A percentile compares a stretch with the other conserved stretches of the same genome.
Conservation (phyloP, 2,113 vertebrate species). For the Zosterops japonicus region DNA sequence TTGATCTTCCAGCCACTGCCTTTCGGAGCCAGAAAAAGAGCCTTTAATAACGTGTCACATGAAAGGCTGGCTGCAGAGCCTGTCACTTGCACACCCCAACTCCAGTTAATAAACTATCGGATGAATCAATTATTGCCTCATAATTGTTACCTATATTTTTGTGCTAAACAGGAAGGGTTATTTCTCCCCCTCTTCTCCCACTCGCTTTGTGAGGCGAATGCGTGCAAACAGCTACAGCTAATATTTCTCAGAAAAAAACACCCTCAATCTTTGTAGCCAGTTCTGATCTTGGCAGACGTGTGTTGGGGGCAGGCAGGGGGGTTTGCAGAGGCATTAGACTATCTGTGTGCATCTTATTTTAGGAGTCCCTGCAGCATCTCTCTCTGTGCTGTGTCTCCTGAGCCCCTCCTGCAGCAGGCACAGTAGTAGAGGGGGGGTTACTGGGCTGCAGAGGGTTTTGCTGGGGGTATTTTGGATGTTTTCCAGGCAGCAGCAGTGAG, state of each 20-base stretch:
- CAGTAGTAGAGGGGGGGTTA: not conserved
- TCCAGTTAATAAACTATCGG: slow-evolving; percentile 30
- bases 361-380: not conserved
- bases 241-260: not conserved
- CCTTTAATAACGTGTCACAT: slow-evolving; percentile 64
- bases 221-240: not conserved
- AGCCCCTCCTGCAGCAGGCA: not conserved
- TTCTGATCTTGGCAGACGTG: not conserved
- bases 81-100: slow-evolving; percentile 12
- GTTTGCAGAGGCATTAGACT: not conserved
- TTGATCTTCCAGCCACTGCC: slow-evolving; percentile 67
- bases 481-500: not conserved
- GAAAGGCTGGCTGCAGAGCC: slow-evolving; percentile 44
- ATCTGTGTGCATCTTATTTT: not conserved
- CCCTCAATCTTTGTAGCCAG: not conserved
- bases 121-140: slow-evolving; percentile 67
- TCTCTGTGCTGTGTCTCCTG: not conserved
- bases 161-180: not conserved
- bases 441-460: not conserved
- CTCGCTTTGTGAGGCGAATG: not conserved
- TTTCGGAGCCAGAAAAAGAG: slow-evolving; percentile 51
- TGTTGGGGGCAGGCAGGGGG: no score
- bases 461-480: accelerated
- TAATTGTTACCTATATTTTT: slow-evolving; percentile 53
- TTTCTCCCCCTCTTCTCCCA: not conserved